phyloP scores from a whole-genome alignment of 2,113 vertebrate genomes.

The Microcebus griseorufus region DNA sequence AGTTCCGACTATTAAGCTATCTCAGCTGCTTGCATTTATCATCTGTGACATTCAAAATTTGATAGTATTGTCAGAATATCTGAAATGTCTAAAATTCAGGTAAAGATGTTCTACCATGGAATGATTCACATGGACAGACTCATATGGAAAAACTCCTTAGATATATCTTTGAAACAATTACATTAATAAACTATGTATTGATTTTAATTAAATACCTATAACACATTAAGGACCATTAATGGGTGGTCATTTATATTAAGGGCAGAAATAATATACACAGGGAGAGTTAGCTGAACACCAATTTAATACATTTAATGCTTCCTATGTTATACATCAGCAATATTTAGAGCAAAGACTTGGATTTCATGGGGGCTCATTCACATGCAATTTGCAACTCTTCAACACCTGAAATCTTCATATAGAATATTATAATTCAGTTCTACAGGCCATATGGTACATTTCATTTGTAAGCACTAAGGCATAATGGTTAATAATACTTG shows the following conservation, averaged over 20 bases:
- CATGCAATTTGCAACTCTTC: not conserved
- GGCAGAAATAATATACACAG: not conserved
- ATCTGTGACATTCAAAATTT: slow-evolving; percentile 26
- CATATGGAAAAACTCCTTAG: slow-evolving; percentile 35
- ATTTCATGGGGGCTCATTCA: not conserved
- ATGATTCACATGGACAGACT: slow-evolving; percentile 18
- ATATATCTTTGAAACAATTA: not conserved
- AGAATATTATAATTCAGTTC: not conserved
- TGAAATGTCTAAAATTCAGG: slow-evolving; percentile 19
- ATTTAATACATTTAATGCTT: slow-evolving; percentile 24
- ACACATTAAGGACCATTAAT: not conserved
- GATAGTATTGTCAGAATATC: not conserved
- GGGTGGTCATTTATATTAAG: slow-evolving; percentile 30
- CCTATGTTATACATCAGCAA: not conserved
- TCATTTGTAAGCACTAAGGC: not conserved
- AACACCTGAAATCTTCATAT: not conserved
- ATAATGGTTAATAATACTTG: not conserved
- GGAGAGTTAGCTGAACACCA: not conserved
- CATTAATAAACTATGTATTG: not conserved
- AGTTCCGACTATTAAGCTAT: not conserved
- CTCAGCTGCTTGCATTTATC: not conserved
- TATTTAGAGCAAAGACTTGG: not conserved
- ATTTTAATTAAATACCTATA: slow-evolving; percentile 51
- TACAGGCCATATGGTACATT: not conserved
- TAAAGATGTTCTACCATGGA: not conserved